Evolutionary conservation across 1,140 invertebrate species (phyloP), one percentile per base, ranked within the genome.

Genomic region (Lutraria rhynchaena): DNA sequence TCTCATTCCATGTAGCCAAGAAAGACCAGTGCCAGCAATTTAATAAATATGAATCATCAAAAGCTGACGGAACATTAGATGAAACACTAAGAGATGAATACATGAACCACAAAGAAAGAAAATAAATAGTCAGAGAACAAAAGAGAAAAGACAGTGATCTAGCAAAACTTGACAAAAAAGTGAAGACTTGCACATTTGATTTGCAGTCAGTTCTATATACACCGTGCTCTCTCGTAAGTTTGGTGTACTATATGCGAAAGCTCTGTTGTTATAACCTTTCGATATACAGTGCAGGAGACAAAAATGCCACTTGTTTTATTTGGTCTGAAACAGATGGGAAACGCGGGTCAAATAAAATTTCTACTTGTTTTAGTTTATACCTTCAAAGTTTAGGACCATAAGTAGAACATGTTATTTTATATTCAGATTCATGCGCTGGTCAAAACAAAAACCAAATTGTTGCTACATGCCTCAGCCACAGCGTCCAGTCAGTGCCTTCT

Each of bases 381-480:
- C 17, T 58, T 9, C 15, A 44, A 17, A 22, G 0, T 24, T 33
- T 44, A 19, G 7, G 49, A 13, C 17, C 29, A 33, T 5, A 29
- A 5, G 15, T 55, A 4, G 22, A 60, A 11, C 51, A 69, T 58
- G 67, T 65, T 37, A 58, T 44, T 22, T 49, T 55, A 4, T 80
- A 70, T 51, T 51, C 58, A 22, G 58, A 63, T 35, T 29, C 27
- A 11, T 65, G 69, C 35, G 2, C 55, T 15, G 69, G 69, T 15
- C 69, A 78, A 70, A 81, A 81, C 33, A 69, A 58, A 44, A 81
- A 61, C 33, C 35, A 61, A 55, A 71, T 61, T 41, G 57, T 51
- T 24, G 11, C 65, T 24, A 58, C 49, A 4, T 57, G 61, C 17
- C 53, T 49, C 11, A 44, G 51, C 3, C 44, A 58, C 33, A 33